phyloP scores from a whole-genome alignment of 1,140 invertebrate genomes.

The Bombus terrestris region DNA sequence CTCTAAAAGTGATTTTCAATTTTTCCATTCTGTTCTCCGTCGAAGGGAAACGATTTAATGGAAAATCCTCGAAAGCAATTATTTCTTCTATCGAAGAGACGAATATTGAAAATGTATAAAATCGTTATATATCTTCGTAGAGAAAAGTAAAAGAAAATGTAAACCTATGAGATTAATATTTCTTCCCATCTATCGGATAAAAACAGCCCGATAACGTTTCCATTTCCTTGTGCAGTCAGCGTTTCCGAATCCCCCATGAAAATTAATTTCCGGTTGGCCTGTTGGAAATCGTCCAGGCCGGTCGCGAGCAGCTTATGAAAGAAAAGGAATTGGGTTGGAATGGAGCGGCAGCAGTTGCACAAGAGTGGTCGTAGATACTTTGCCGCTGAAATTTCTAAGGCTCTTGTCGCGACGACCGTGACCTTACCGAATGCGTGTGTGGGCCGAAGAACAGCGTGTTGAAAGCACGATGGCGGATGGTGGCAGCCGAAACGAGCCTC shows the following conservation, averaged over 20 bases:
- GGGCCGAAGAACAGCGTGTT: conserved; percentile 6
- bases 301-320: conserved; percentile 37
- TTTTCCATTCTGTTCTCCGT: no score
- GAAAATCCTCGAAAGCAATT: no score
- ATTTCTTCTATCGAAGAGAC: no score
- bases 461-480: not conserved
- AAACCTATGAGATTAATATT: no score
- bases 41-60: no score
- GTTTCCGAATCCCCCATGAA: conserved; percentile 15
- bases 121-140: not conserved
- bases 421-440: conserved; percentile 61
- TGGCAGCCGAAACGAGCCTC: conserved; percentile 35
- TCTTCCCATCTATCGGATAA: not conserved
- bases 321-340: conserved; percentile 64
- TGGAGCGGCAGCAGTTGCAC: conserved; percentile 15
- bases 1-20: no score
- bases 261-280: conserved; percentile 58
- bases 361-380: no score
- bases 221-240: not conserved
- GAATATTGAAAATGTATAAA: not conserved
- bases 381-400: conserved; percentile 55
- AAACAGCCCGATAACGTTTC: not conserved
- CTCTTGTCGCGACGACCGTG: conserved; percentile 49
- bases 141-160: not conserved
- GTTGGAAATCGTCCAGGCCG: conserved; percentile 52